Percentiles rank a stretch among this genome's conserved stretches.
Conservation (phyloP, 2,888 invertebrate genomes). For the Epinotia bilunana region DNA sequence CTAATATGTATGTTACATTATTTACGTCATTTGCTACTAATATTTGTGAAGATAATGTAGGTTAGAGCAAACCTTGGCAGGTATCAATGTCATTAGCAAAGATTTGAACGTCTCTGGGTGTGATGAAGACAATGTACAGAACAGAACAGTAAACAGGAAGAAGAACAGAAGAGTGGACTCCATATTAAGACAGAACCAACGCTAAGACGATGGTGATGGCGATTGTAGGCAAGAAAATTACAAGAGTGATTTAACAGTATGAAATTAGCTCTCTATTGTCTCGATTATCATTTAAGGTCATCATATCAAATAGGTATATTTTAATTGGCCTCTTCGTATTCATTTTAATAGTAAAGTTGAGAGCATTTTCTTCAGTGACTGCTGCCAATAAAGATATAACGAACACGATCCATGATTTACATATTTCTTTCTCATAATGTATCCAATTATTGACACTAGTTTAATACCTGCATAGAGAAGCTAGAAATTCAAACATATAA, state of each 20-base stretch:
- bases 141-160: not conserved
- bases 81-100: not conserved
- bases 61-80: not conserved
- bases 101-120: not conserved
- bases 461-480: not conserved
- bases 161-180: not conserved
- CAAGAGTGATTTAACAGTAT: not conserved
- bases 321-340: not conserved
- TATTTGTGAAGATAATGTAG: slow-evolving; percentile 1
- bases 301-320: not conserved
- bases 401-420: not conserved
- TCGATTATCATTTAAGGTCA: not conserved
- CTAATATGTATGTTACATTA: slow-evolving; percentile 43
- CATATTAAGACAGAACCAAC: not conserved
- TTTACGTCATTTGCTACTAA: slow-evolving; percentile 23
- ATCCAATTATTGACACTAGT: not conserved
- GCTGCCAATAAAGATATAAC: not conserved
- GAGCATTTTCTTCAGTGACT: too few species aligned
- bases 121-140: not conserved
- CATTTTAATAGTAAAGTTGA: not conserved
- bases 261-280: not conserved
- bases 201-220: not conserved
- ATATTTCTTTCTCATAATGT: not conserved
- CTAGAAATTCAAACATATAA: not conserved
- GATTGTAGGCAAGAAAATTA: not conserved